Evolutionary conservation across 2,888 invertebrate genomes (phyloP).

Genomic region (Lochmaea capreae): DNA sequence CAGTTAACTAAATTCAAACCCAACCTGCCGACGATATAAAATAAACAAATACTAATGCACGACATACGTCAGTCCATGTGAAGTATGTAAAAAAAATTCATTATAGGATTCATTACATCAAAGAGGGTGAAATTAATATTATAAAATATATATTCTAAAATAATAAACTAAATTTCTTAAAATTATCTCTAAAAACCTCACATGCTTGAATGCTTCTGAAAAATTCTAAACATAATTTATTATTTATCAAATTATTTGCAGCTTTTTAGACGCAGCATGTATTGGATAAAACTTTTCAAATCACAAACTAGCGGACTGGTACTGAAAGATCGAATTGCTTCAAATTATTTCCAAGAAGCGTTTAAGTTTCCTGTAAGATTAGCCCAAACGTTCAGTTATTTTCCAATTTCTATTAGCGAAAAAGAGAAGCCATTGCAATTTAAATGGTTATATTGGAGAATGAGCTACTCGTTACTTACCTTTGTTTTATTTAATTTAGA

Average conservation of each 20-base stretch:
- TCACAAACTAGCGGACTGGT: conserved; percentile 2
- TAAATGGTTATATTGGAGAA: conserved; percentile 40
- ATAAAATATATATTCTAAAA: too few relatives aligned
- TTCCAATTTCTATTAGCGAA: conserved; percentile 34
- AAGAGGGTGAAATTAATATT: too few relatives aligned
- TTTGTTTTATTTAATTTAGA: conserved; percentile 33
- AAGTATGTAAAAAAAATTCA: too few relatives aligned
- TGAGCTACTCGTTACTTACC: conserved; percentile 35
- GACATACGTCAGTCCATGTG: too few relatives aligned
- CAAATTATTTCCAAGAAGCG: conserved; percentile 31
- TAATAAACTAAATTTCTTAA: too few relatives aligned
- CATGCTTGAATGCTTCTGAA: too few relatives aligned
- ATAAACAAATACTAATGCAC: too few relatives aligned
- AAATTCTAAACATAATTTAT: background rate
- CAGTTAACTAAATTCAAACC: too few relatives aligned
- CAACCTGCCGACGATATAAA: too few relatives aligned
- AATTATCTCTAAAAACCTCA: too few relatives aligned
- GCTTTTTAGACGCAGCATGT: background rate
- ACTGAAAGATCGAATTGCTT: conserved; percentile 28
- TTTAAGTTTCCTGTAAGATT: conserved; percentile 38
- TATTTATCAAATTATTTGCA: background rate
- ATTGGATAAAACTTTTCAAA: background rate
- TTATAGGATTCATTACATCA: too few relatives aligned
- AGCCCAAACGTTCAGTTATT: conserved; percentile 43
- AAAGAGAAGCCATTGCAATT: conserved; percentile 23